Evolutionary conservation across 2,113 vertebrate species (phyloP).

Genomic region (Camarhynchus parvulus): DNA sequence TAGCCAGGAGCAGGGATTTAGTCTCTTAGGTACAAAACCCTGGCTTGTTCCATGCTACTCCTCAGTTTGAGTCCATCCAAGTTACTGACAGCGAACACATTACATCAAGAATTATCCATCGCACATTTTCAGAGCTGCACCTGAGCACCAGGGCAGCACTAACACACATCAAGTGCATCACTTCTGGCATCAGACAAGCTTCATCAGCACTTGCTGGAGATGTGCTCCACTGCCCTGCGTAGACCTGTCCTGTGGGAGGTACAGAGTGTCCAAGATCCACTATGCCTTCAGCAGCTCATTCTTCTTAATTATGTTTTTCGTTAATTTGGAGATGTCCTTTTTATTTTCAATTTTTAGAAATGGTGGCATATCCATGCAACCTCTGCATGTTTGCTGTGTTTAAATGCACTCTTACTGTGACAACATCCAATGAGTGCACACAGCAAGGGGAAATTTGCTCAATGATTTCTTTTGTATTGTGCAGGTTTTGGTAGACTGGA

Average conservation of each 20-base stretch:
- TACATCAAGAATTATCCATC: neutral
- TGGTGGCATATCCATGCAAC: neutral
- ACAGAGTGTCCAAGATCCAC: neutral
- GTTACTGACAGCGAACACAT: neutral
- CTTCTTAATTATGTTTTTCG: neutral
- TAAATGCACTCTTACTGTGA: neutral
- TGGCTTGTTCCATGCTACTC: rapidly evolving
- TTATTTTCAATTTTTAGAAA: neutral
- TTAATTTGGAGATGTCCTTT: neutral
- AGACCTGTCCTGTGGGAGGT: neutral
- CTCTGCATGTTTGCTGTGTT: neutral
- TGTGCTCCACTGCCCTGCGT: neutral
- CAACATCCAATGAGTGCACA: neutral
- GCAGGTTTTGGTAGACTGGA: neutral
- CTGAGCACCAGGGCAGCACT: neutral
- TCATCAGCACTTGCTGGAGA: neutral
- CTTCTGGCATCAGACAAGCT: neutral
- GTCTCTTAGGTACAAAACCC: neutral
- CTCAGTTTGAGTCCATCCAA: neutral
- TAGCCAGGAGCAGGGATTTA: neutral
- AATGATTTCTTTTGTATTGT: neutral
- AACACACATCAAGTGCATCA: neutral
- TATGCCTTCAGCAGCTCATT: neutral
- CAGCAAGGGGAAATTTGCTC: neutral
- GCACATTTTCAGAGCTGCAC: neutral